These are phyloP conservation scores for Patella caerulea DNA, from an alignment of 2,888 invertebrate genomes.

Conservation along the genomic window DNA sequence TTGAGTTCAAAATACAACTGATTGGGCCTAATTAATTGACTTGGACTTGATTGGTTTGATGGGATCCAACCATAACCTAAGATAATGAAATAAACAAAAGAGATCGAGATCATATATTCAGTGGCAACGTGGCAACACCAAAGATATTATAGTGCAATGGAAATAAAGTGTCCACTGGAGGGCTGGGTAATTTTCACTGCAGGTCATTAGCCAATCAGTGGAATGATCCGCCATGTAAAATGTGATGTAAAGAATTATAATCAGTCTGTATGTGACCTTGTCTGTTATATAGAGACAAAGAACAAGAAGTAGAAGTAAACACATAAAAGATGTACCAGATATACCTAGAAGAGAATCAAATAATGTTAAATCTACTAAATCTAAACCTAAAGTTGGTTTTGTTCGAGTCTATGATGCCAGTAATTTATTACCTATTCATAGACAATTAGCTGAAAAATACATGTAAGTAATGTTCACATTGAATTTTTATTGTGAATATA, in stretches of 20 bases:
- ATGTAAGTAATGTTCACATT: slow-evolving; percentile 73
- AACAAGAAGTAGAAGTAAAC: slow-evolving; percentile 43
- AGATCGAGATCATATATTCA: no score
- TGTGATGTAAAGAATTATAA: neutral
- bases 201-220: no score
- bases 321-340: slow-evolving; percentile 19
- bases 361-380: slow-evolving; percentile 36
- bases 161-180: no score
- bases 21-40: no score
- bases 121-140: no score
- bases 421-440: slow-evolving; percentile 83
- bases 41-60: no score
- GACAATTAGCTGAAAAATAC: slow-evolving; percentile 87
- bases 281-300: slow-evolving; percentile 28
- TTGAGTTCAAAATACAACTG: no score
- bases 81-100: no score
- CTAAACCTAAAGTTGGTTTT: slow-evolving; percentile 74
- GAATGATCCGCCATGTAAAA: neutral
- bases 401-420: slow-evolving; percentile 79
- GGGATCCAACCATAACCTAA: no score
- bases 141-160: no score
- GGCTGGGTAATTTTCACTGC: no score
- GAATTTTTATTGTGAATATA: neutral
- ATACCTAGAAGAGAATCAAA: slow-evolving; percentile 31
- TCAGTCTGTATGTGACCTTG: slow-evolving; percentile 13